Percentiles rank a stretch among this genome's conserved stretches.
These are phyloP conservation scores for Fulica atra DNA, from an alignment of 2,113 vertebrate species.

Conservation along the genomic window DNA sequence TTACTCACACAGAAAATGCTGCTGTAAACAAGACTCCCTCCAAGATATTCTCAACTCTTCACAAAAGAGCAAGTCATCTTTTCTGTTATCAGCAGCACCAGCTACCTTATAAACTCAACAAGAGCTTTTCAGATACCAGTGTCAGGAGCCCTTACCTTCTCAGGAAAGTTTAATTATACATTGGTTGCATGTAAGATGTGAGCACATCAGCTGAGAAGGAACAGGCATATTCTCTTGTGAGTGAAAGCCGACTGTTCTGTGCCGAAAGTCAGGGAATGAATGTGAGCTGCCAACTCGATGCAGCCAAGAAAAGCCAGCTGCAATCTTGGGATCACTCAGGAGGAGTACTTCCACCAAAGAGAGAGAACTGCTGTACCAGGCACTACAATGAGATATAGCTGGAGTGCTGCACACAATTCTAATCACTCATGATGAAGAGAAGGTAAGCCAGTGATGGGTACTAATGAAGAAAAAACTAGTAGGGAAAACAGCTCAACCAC, in stretches of 20 bases:
- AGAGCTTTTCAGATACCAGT: background rate
- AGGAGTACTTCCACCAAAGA: background rate
- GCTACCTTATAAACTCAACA: background rate
- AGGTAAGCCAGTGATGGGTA: background rate
- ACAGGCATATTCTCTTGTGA: background rate
- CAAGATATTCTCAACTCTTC: background rate
- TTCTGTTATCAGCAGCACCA: background rate
- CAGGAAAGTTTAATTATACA: background rate
- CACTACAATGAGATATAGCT: background rate
- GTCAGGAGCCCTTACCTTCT: background rate
- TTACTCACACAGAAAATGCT: background rate
- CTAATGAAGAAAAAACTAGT: background rate
- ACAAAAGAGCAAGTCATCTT: background rate
- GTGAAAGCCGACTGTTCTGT: background rate
- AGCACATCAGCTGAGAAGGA: background rate
- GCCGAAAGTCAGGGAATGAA: background rate
- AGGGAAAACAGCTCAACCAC: background rate
- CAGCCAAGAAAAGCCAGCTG: constrained; percentile 3
- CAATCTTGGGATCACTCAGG: background rate
- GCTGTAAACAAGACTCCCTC: background rate
- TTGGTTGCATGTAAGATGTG: background rate
- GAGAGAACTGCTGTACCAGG: background rate
- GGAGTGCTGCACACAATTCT: background rate
- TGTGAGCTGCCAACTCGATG: background rate
- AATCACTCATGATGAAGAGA: background rate